Evolutionary conservation across 2,888 invertebrate species (phyloP), one percentile per base, ranked within the genome.

Genomic region (Sphecodes monilicornis): DNA sequence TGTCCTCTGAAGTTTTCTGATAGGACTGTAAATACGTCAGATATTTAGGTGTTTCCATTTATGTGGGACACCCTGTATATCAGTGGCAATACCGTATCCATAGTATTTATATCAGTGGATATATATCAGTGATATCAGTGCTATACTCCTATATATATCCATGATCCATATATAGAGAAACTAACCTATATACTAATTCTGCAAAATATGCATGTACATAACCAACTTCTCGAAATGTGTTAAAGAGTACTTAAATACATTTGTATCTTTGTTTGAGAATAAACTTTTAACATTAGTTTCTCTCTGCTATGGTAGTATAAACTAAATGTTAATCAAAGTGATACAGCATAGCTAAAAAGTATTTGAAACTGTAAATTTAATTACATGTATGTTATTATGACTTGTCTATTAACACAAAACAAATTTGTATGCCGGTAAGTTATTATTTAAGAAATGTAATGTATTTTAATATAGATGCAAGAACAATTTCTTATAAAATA

Each of bases 381-480:
- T 43, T 32, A 32, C 1, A 26, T 11, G 29, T 50, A 36, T 70
- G 69, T 76, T 68, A 91, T 29, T 80, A 92, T 93, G 93, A 78
- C 77, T 41, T 86, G 80, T 78, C 87, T 92, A 76, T 89, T 93
- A 74, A 78, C 88, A 54, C 77, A 91, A 87, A 80, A 90, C 43
- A 89, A 91, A 50, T 93, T 93, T 75, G 90, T 92, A 64, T 93
- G 93, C 76, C 90, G 93, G 93, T 93, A 84, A 90, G 92, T 89
- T 79, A 60, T 3, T 73, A 70, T 41, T 46, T 84, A 46, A 29
- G 54, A 71, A 75, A 78, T 22, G 32, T 18, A 75, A 36, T 66
- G 43, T 4, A n/a, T 4, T 22, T 36, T 60, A 16, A 60, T 13
- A 22, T 82, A 22, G 8, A 22, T 43, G 32, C n/a, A 69, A 50